Conservation (phyloP, 1,140 invertebrate genomes). For the Galleria mellonella region DNA sequence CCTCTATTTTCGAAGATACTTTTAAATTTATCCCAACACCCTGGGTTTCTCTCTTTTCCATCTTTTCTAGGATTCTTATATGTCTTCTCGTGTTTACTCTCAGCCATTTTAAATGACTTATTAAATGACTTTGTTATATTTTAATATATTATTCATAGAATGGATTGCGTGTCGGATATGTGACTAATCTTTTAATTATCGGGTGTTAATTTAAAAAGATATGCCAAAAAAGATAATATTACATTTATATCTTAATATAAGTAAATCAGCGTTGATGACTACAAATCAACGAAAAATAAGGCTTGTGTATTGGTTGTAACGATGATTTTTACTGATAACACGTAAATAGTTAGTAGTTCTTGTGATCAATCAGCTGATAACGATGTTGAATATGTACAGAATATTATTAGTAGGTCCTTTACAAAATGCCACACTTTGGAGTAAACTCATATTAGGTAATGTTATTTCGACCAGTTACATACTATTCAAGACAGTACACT, state of each 20-base stretch:
- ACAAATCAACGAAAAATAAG: constrained; percentile 7
- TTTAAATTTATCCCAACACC: constrained; percentile 59
- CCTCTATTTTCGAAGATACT: constrained; percentile 60
- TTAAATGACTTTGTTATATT: too few species aligned
- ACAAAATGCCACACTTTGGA: too few species aligned
- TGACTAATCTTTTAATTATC: constrained; percentile 1
- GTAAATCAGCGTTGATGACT: constrained; percentile 13
- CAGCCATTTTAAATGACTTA: not conserved
- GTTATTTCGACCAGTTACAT: too few species aligned
- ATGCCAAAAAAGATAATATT: too few species aligned
- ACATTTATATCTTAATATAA: too few species aligned
- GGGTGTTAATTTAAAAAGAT: not conserved
- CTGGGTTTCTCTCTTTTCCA: constrained; percentile 20
- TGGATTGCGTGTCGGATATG: not conserved
- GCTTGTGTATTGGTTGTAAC: too few species aligned
- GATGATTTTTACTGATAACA: constrained; percentile 2
- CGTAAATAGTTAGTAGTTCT: constrained; percentile 9
- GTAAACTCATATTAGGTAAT: too few species aligned
- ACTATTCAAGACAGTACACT: too few species aligned
- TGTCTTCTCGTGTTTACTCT: too few species aligned
- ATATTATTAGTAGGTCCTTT: too few species aligned
- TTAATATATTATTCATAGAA: too few species aligned
- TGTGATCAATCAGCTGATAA: constrained; percentile 5
- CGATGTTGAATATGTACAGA: too few species aligned
- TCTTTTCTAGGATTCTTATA: not conserved